A percentile compares a stretch with the other conserved stretches of the same genome.
These are phyloP conservation scores for Kryptolebias ocellatus DNA, from an alignment of 2,797 vertebrate genomes.

Conservation along the genomic window DNA sequence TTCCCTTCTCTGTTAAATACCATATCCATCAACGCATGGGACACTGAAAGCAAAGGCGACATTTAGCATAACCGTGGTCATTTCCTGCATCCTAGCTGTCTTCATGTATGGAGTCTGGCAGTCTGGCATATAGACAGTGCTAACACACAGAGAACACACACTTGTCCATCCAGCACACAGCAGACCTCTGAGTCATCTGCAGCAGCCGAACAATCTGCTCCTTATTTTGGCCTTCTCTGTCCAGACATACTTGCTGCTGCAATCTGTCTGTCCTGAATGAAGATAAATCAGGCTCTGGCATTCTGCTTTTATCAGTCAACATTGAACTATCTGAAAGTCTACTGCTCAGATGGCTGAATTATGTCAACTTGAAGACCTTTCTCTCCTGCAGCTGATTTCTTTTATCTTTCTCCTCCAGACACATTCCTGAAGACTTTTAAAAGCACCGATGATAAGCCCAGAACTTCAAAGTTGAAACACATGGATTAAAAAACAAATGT, in stretches of 20 bases:
- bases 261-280: slow-evolving; percentile 70
- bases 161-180: slow-evolving; percentile 63
- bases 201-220: slow-evolving; percentile 77
- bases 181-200: slow-evolving; percentile 70
- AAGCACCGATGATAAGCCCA: slow-evolving; percentile 54
- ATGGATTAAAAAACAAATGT: slow-evolving; percentile 26
- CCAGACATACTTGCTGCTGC: slow-evolving; percentile 74
- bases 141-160: slow-evolving; percentile 64
- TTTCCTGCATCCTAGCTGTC: slow-evolving; percentile 68
- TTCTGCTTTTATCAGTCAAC: slow-evolving; percentile 81
- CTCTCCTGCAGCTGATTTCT: slow-evolving; percentile 41
- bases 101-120: slow-evolving; percentile 73
- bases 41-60: slow-evolving; percentile 56
- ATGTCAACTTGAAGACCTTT: slow-evolving; percentile 72
- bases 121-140: slow-evolving; percentile 72
- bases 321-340: slow-evolving; percentile 71
- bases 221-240: slow-evolving; percentile 78
- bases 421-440: slow-evolving; percentile 55
- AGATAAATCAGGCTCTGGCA: slow-evolving; percentile 79
- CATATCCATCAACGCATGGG: slow-evolving; percentile 66
- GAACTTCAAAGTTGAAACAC: slow-evolving; percentile 43
- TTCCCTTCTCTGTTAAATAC: slow-evolving; percentile 54
- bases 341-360: slow-evolving; percentile 81
- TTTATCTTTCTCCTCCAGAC: slow-evolving; percentile 69
- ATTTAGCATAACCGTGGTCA: slow-evolving; percentile 68